Conservation (phyloP, 2,888 invertebrate species). For the Autographa pulchrina region DNA sequence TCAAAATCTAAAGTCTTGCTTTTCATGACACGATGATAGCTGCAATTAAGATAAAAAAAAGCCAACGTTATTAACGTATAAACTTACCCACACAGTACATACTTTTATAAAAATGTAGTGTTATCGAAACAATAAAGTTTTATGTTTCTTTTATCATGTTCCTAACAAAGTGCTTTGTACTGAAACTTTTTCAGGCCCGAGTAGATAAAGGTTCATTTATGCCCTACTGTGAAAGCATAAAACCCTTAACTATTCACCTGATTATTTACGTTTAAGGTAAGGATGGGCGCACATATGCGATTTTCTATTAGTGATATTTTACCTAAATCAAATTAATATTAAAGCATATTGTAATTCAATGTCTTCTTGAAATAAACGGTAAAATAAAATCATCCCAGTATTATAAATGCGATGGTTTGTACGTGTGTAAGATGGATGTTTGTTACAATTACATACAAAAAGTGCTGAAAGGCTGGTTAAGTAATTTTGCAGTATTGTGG, state of each 20-base stretch:
- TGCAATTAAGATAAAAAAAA: neutral
- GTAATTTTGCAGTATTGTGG: no score
- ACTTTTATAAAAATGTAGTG: constrained; percentile 29
- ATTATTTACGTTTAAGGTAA: constrained; percentile 58
- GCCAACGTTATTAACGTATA: neutral
- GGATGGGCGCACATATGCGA: constrained; percentile 19
- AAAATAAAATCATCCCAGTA: no score
- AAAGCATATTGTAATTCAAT: no score
- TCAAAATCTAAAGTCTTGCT: no score
- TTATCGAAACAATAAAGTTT: constrained; percentile 46
- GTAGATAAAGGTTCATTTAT: constrained; percentile 62
- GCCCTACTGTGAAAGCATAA: constrained; percentile 57
- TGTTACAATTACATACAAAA: no score
- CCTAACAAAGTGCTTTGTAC: constrained; percentile 51
- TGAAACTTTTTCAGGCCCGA: constrained; percentile 47
- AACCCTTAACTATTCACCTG: constrained; percentile 64
- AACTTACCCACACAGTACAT: constrained; percentile 31
- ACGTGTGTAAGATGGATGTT: no score
- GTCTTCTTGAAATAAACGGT: no score
- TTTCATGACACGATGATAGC: neutral
- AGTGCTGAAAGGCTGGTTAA: no score
- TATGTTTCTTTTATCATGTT: constrained; percentile 54
- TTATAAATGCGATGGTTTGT: no score
- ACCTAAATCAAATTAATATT: no score
- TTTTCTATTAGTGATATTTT: no score